These are phyloP conservation scores for Chitala chitala DNA, from an alignment of 2,113 vertebrate species.

Conservation along the genomic window DNA sequence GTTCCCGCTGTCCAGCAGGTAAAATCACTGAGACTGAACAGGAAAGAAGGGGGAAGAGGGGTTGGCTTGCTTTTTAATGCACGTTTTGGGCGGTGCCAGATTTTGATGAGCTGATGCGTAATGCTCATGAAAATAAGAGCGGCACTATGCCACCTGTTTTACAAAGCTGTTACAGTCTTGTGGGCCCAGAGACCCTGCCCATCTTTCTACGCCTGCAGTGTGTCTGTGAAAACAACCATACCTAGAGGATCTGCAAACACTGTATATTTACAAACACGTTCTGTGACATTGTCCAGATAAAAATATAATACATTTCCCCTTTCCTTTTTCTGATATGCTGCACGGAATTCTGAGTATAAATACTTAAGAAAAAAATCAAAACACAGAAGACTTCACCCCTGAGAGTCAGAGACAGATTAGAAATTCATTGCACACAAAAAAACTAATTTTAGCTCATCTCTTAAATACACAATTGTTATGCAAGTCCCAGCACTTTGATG, in stretches of 20 bases:
- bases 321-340: conserved; percentile 8
- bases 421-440: background rate
- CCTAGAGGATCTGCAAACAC: background rate
- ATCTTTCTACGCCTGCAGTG: background rate
- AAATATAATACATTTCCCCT: too few species aligned
- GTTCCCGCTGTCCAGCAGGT: background rate
- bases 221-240: background rate
- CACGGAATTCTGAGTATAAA: background rate
- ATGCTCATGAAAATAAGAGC: background rate
- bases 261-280: too few species aligned
- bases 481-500: conserved; percentile 17
- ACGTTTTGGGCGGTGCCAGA: background rate
- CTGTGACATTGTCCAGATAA: too few species aligned
- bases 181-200: background rate
- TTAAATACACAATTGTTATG: conserved; percentile 25
- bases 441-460: conserved; percentile 16
- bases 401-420: background rate
- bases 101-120: background rate
- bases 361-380: too few species aligned
- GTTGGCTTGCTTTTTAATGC: background rate
- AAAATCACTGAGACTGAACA: background rate
- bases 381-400: too few species aligned
- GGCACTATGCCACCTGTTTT: background rate
- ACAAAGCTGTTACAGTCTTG: background rate
- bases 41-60: too few species aligned